phyloP scores from a whole-genome alignment of 2,888 invertebrate genomes.

The Trissonchulus latispiculum region DNA sequence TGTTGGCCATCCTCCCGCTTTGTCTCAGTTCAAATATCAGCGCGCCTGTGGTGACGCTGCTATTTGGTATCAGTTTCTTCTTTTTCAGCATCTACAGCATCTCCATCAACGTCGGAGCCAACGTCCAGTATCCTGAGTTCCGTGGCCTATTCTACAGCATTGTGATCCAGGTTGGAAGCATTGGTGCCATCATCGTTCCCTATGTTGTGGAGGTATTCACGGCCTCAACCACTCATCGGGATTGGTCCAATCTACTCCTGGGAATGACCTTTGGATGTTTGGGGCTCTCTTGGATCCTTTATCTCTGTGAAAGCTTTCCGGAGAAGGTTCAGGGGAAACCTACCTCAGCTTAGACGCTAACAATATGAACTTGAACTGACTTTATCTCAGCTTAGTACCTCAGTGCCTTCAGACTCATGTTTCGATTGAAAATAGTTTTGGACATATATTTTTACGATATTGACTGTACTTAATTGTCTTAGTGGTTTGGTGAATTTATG shows the following conservation, averaged over 20 bases:
- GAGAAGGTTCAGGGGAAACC: too few species aligned
- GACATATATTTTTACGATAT: too few species aligned
- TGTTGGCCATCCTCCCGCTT: background rate
- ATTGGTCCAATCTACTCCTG: background rate
- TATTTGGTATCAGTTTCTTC: background rate
- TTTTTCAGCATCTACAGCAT: background rate
- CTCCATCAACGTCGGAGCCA: background rate
- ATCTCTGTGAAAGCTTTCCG: background rate
- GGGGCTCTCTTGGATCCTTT: background rate
- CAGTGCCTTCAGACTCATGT: too few species aligned
- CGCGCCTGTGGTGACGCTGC: background rate
- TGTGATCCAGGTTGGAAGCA: background rate
- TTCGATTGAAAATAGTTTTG: too few species aligned
- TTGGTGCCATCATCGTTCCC: background rate
- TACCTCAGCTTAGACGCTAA: too few species aligned
- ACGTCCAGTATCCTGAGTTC: background rate
- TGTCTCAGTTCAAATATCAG: background rate
- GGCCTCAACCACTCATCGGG: background rate
- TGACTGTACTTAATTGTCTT: too few species aligned
- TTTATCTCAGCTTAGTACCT: too few species aligned
- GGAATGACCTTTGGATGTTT: background rate
- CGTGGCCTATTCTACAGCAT: background rate
- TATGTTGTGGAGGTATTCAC: background rate
- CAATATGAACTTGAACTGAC: too few species aligned
- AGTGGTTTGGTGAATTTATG: too few species aligned